Conservation (phyloP, 2,888 invertebrate species). For the Argyresthia albistria region DNA sequence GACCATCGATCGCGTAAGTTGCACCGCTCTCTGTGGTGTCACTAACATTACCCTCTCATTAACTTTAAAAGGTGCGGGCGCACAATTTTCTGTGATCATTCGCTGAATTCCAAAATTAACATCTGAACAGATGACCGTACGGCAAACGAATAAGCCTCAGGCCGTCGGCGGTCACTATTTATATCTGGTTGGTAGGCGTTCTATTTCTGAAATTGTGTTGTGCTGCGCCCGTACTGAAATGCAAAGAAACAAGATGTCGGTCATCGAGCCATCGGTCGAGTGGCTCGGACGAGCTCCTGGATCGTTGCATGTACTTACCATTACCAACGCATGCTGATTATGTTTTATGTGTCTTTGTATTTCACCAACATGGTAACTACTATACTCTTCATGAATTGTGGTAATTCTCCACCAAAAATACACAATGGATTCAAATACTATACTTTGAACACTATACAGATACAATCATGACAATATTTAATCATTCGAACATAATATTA, state of each 20-base stretch:
- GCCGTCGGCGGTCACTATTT: constrained; percentile 45
- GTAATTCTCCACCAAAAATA: too few species aligned
- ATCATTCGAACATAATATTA: background rate
- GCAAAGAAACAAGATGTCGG: constrained; percentile 51
- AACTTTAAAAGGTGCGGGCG: constrained; percentile 54
- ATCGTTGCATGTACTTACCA: constrained; percentile 34
- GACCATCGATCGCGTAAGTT: constrained; percentile 73
- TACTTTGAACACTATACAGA: background rate
- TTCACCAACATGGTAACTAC: constrained; percentile 30
- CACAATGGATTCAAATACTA: too few species aligned
- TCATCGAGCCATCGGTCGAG: constrained; percentile 37
- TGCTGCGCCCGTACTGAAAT: constrained; percentile 59
- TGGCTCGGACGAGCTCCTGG: constrained; percentile 33
- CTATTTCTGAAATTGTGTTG: constrained; percentile 50
- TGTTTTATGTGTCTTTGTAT: constrained; percentile 24
- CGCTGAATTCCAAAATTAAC: constrained; percentile 29
- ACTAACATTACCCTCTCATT: constrained; percentile 62
- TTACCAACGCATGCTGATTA: constrained; percentile 40
- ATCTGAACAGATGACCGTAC: constrained; percentile 38
- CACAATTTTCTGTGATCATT: constrained; percentile 26
- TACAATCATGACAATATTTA: constrained; percentile 1
- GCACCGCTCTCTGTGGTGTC: constrained; percentile 71
- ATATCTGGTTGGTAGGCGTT: constrained; percentile 42
- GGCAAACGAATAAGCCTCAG: constrained; percentile 30
- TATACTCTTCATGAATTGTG: background rate